These are phyloP conservation scores for Tangara arthus DNA, from an alignment of 2,797 vertebrate species.

Conservation along the genomic window DNA sequence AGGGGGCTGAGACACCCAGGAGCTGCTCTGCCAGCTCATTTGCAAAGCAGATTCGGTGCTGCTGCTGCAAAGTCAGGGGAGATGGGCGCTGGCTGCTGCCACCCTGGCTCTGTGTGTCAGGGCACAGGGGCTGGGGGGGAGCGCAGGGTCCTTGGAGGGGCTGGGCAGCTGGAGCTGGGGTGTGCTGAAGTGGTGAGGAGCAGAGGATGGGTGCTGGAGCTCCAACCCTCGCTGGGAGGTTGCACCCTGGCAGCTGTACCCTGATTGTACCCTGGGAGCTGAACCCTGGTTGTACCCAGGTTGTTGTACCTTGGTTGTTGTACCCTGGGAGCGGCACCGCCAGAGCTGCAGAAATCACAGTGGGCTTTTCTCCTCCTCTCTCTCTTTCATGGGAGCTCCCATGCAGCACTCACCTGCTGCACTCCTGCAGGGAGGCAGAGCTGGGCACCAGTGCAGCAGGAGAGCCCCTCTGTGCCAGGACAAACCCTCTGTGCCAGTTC, in stretches of 20 bases:
- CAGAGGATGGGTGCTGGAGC: not conserved
- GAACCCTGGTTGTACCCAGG: too few species aligned
- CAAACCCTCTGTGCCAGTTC: too few species aligned
- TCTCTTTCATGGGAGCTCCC: not conserved
- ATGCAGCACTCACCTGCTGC: not conserved
- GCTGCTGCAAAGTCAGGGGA: not conserved
- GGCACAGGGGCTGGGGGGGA: not conserved
- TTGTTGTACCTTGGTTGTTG: too few species aligned
- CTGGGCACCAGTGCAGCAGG: not conserved
- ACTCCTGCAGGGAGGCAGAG: not conserved
- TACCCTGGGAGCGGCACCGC: too few species aligned
- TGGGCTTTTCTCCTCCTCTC: rapidly evolving
- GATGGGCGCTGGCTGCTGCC: not conserved
- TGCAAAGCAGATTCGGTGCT: not conserved
- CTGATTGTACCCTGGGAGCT: too few species aligned
- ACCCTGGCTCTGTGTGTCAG: not conserved
- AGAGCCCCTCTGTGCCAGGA: not conserved
- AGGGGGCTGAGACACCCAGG: not conserved
- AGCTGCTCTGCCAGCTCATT: not conserved
- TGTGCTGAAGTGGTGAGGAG: not conserved
- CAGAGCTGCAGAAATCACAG: not conserved
- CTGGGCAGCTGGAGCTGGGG: not conserved
- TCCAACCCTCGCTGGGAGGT: rapidly evolving
- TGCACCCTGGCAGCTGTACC: not conserved
- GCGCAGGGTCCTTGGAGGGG: not conserved